Conservation (phyloP, 1,140 invertebrate genomes). For the Heliconius hewitsoni region DNA sequence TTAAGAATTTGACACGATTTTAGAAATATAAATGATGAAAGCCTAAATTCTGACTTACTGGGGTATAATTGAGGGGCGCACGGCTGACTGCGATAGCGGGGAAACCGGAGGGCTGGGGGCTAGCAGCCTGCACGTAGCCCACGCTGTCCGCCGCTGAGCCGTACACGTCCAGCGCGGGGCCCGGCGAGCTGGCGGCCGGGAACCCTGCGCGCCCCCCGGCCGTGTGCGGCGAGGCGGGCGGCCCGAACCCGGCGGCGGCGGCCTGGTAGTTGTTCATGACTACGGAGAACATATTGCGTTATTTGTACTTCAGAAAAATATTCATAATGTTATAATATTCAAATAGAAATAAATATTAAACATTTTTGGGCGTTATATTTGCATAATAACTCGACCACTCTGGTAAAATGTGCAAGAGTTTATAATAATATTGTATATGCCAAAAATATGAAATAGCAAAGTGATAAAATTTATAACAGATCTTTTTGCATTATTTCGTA, state of each 20-base stretch:
- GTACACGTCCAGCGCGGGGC: constrained; percentile 94
- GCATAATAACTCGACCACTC: neutral
- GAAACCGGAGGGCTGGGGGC: constrained; percentile 94
- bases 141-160: constrained; percentile 92
- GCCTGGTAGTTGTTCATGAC: constrained; percentile 98
- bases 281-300: constrained; percentile 64
- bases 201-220: constrained; percentile 89
- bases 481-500: neutral
- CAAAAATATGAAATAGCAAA: constrained; percentile 2
- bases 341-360: no score
- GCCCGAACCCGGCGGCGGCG: constrained; percentile 88
- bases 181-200: constrained; percentile 93
- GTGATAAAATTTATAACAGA: no score
- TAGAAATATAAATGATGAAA: neutral
- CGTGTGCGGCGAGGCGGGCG: constrained; percentile 83
- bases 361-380: no score
- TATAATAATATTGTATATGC: neutral
- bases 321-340: no score
- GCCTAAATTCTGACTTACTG: constrained; percentile 82
- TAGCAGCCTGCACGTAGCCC: constrained; percentile 95
- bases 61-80: constrained; percentile 93
- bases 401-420: neutral
- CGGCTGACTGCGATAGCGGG: constrained; percentile 94
- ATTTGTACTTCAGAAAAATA: neutral
- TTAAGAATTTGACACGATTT: no score